Evolutionary conservation across 2,113 vertebrate genomes (phyloP).

Genomic region (Actinemys pallida): DNA sequence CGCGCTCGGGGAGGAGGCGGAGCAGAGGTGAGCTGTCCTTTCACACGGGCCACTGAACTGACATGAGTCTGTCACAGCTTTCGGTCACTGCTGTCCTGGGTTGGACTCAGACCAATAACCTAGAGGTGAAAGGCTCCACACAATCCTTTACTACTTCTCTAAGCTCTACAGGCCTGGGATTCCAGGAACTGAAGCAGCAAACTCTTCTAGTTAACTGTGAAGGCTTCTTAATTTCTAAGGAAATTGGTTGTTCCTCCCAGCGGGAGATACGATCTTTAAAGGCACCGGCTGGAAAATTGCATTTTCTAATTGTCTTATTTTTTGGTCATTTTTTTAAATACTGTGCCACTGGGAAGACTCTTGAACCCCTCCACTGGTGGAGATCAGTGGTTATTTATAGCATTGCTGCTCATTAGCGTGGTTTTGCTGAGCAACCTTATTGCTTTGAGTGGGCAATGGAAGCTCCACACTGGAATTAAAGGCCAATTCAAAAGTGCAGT

Average conservation of each 20-base stretch:
- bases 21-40: no score
- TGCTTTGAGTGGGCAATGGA: background rate
- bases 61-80: background rate
- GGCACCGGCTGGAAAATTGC: background rate
- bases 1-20: no score
- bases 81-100: background rate
- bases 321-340: accelerated
- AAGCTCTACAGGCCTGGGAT: accelerated
- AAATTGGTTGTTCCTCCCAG: slow-evolving; percentile 39
- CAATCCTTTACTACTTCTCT: accelerated
- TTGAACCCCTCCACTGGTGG: accelerated
- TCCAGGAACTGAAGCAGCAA: background rate
- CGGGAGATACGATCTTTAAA: background rate
- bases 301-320: background rate
- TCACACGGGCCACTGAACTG: no score
- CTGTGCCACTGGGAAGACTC: accelerated
- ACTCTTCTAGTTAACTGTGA: background rate
- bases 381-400: accelerated
- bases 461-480: background rate
- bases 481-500: background rate
- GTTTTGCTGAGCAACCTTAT: background rate
- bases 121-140: background rate
- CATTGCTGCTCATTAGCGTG: no score
- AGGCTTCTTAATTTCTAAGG: background rate
- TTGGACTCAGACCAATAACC: background rate